These are phyloP conservation scores for Ariopsis seemanni DNA, from an alignment of 2,113 vertebrate species.

Conservation along the genomic window DNA sequence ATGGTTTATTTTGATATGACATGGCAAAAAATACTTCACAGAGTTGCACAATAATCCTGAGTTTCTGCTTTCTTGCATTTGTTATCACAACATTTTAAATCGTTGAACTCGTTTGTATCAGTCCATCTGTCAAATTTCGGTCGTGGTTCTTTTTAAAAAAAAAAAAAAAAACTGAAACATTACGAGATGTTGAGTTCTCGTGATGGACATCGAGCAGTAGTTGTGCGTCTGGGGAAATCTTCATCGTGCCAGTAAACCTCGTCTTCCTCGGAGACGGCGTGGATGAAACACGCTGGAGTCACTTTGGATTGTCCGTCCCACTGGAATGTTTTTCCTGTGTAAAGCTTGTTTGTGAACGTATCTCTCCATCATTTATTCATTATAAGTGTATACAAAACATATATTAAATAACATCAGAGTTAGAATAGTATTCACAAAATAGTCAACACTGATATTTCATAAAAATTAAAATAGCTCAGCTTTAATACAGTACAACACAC, in stretches of 20 bases:
- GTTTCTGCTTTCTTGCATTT: not conserved
- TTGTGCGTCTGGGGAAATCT: slow-evolving; percentile 5
- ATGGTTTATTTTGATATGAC: slow-evolving; percentile 22
- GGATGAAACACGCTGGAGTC: not conserved
- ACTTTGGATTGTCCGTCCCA: not conserved
- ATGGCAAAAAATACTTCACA: slow-evolving; percentile 15
- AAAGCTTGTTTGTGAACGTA: not conserved
- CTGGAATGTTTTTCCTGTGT: not conserved
- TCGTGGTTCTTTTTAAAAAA: not conserved
- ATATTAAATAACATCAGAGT: slow-evolving; percentile 49
- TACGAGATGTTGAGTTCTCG: not conserved
- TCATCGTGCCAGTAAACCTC: not conserved
- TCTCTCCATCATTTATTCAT: not conserved
- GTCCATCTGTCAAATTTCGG: not conserved
- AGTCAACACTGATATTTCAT: slow-evolving; percentile 35
- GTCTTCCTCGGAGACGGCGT: not conserved
- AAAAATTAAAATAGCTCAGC: not conserved
- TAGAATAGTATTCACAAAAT: slow-evolving; percentile 35
- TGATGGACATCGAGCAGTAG: not conserved
- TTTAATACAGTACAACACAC: slow-evolving; percentile 18
- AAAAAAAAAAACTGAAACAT: not conserved
- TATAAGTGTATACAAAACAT: slow-evolving; percentile 32
- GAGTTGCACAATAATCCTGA: slow-evolving; percentile 16
- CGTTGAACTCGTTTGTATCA: not conserved
- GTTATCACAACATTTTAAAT: not conserved